phyloP scores from a whole-genome alignment of 2,888 invertebrate species.

The Formica aserva region DNA sequence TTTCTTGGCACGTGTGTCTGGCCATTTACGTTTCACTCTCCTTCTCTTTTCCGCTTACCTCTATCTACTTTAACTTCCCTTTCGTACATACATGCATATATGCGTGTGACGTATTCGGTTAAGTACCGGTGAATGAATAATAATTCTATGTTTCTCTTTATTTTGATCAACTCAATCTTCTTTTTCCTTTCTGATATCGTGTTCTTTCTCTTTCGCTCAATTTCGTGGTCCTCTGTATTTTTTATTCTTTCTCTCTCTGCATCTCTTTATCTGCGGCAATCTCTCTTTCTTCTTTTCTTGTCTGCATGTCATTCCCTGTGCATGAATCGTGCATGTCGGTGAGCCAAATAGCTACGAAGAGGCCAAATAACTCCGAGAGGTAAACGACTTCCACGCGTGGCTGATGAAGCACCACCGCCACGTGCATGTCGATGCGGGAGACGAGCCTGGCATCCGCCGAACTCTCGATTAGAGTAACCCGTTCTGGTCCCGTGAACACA shows the following conservation, averaged over 20 bases:
- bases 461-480: constrained; percentile 53
- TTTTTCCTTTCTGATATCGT: background rate
- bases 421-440: constrained; percentile 61
- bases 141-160: constrained; percentile 10
- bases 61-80: constrained; percentile 8
- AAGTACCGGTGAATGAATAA: background rate
- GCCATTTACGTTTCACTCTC: background rate
- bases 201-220: constrained; percentile 14
- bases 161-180: constrained; percentile 46
- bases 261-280: background rate
- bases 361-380: constrained; percentile 81
- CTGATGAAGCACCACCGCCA: constrained; percentile 71
- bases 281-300: background rate
- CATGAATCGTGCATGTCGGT: constrained; percentile 6
- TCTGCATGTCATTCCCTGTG: constrained; percentile 21
- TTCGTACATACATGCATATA: background rate
- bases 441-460: constrained; percentile 65
- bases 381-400: constrained; percentile 81
- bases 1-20: constrained; percentile 50
- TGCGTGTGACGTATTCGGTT: background rate
- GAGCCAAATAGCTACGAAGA: constrained; percentile 56
- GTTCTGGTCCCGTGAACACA: constrained; percentile 7
- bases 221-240: background rate
- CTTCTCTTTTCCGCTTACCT: background rate
- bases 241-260: background rate